phyloP scores from a whole-genome alignment of 2,113 vertebrate species.

The Scomber scombrus region DNA sequence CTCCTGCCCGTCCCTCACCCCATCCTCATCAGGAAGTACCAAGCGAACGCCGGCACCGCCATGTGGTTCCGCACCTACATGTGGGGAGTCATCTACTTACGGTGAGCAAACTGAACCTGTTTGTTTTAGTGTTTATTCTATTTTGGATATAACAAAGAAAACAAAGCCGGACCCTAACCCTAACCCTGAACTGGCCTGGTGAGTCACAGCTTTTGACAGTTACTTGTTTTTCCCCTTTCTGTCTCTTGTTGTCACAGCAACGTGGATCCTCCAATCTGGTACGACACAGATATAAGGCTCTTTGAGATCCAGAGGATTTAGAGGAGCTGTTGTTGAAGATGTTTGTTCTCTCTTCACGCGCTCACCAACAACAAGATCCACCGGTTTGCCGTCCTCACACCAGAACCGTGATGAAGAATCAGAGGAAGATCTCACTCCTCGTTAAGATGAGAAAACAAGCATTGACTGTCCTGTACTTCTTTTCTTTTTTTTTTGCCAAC shows the following conservation, averaged over 20 bases:
- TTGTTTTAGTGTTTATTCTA: too few relatives aligned
- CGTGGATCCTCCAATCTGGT: conserved; percentile 97
- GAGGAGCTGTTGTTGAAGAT: conserved; percentile 20
- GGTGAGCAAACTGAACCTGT: conserved; percentile 80
- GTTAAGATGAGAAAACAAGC: neutral
- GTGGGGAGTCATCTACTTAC: conserved; percentile 98
- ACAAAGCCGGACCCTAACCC: too few relatives aligned
- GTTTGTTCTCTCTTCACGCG: too few relatives aligned
- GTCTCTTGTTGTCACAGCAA: conserved; percentile 85
- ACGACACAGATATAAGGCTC: conserved; percentile 96
- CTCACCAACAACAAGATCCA: neutral
- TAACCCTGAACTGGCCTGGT: too few relatives aligned
- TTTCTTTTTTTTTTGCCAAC: neutral
- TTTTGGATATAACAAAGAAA: too few relatives aligned
- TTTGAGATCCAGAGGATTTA: conserved; percentile 99
- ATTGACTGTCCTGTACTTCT: neutral
- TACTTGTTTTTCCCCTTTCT: neutral
- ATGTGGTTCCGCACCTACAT: conserved; percentile 99
- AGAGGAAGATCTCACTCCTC: neutral
- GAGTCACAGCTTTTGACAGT: neutral
- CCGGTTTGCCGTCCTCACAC: too few relatives aligned
- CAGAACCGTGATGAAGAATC: neutral
- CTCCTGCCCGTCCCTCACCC: conserved; percentile 97
- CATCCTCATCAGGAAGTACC: conserved; percentile 98
- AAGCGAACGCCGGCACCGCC: conserved; percentile 94